Evolutionary conservation across 2,797 vertebrate genomes (phyloP), one percentile per base, ranked within the genome.

Genomic region (Acanthornis magna): DNA sequence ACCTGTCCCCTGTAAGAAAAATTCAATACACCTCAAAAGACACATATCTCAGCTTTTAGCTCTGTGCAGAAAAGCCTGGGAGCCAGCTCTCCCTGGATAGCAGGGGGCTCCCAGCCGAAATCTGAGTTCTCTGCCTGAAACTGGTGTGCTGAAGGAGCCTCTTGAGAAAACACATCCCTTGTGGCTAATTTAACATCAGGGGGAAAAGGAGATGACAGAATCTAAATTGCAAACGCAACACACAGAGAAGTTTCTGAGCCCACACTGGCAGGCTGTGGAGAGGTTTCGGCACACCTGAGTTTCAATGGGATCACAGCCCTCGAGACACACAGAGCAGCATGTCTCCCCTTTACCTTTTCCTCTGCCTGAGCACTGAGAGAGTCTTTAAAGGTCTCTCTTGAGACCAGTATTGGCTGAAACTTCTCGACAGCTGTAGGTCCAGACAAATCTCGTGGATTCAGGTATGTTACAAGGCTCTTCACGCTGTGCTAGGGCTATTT

Each of bases 291-390:
- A 1, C 26, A 10, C 3, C 14, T 7, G 23, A 10, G 29, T 34
- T 76, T 34, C 17, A 6, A 48, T 10, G 36, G 48, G 40, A 30
- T 11, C 7, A 11, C 48, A 60, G 55, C 21, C 42, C 29, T 50
- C 45, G 17, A 2, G 2, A 19, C 42, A 53, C 3, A 1, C 2
- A 0, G 1, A 25, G 15, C 45, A 71, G 25, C 15, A 23, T 2
- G 2, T 36, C 48, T 53, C 2, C 11, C 30, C 21, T 3, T 47
- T 55, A 34, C 42, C 55, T 75, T 58, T 75, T 63, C n/a, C 13
- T 68, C 48, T 70, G 38, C 55, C 48, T 11, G 9, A 73, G 20
- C 9, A 47, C 42, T 65, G 82, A 78, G 29, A 55, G 22, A 68
- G n/a, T 14, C 21, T 68, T 48, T 26, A 70, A 54, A 29, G 27